These are phyloP conservation scores for Zosterops lateralis DNA, from an alignment of 2,113 vertebrate species.

Conservation along the genomic window DNA sequence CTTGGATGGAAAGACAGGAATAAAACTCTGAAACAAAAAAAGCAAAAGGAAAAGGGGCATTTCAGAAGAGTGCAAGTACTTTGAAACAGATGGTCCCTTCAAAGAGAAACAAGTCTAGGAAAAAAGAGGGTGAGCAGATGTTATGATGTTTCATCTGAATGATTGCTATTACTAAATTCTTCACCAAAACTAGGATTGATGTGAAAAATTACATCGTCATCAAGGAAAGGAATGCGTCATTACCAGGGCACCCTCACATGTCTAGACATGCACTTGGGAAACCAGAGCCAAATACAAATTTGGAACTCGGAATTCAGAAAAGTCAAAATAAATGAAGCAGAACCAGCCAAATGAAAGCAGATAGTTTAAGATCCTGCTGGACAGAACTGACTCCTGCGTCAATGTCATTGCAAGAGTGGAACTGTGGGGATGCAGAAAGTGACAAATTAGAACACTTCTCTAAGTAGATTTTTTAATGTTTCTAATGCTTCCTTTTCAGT, in stretches of 20 bases:
- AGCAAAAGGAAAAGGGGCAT: background rate
- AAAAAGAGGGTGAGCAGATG: constrained; percentile 26
- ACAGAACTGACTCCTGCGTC: constrained; percentile 25
- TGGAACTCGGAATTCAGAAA: constrained; percentile 44
- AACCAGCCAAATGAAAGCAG: constrained; percentile 25
- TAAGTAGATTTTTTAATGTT: background rate
- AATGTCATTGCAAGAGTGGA: background rate
- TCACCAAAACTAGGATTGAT: constrained; percentile 10
- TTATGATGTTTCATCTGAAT: constrained; percentile 7
- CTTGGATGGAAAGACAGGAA: background rate
- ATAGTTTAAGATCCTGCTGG: constrained; percentile 39
- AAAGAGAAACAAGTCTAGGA: background rate
- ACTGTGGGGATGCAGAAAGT: background rate
- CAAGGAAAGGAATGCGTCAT: background rate
- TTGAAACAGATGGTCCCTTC: constrained; percentile 36
- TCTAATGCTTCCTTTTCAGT: background rate
- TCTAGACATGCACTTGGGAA: background rate
- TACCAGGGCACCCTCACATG: background rate
- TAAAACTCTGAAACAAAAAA: background rate
- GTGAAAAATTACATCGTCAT: constrained; percentile 7
- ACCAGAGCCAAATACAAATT: constrained; percentile 22
- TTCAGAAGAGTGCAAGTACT: background rate
- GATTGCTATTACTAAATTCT: constrained; percentile 21
- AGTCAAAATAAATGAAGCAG: constrained; percentile 50
- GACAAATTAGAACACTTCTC: background rate